phyloP scores from a whole-genome alignment of 2,113 vertebrate genomes.

The Phylloscopus whistleri region DNA sequence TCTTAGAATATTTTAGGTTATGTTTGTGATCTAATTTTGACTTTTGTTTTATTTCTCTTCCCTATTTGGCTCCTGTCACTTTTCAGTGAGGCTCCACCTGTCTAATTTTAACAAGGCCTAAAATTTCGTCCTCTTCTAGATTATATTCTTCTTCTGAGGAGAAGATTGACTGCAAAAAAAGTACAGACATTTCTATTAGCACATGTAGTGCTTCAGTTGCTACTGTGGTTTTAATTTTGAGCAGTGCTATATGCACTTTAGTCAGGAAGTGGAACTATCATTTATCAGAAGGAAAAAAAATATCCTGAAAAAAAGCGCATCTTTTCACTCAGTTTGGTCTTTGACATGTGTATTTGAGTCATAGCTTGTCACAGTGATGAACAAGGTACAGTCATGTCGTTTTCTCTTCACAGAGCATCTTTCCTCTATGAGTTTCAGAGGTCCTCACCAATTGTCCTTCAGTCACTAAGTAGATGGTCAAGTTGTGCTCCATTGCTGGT shows the following conservation, averaged over 20 bases:
- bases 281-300: not conserved
- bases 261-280: not conserved
- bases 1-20: not conserved
- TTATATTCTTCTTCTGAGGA: not conserved
- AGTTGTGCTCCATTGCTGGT: not conserved
- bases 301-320: not conserved
- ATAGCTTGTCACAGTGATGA: not conserved
- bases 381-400: not conserved
- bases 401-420: not conserved
- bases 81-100: not conserved
- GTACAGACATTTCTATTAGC: not conserved
- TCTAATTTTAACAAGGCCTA: not conserved
- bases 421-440: not conserved
- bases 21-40: not conserved
- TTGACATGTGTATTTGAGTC: not conserved
- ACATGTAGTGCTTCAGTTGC: not conserved
- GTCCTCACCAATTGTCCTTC: not conserved
- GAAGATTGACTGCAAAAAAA: not conserved
- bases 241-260: not conserved
- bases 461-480: not conserved
- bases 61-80: not conserved
- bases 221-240: not conserved
- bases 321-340: not conserved
- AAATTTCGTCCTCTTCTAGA: not conserved
- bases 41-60: conserved; percentile 25